Conservation (phyloP, 2,113 vertebrate species). For the Machaerirhynchus nigripectus region DNA sequence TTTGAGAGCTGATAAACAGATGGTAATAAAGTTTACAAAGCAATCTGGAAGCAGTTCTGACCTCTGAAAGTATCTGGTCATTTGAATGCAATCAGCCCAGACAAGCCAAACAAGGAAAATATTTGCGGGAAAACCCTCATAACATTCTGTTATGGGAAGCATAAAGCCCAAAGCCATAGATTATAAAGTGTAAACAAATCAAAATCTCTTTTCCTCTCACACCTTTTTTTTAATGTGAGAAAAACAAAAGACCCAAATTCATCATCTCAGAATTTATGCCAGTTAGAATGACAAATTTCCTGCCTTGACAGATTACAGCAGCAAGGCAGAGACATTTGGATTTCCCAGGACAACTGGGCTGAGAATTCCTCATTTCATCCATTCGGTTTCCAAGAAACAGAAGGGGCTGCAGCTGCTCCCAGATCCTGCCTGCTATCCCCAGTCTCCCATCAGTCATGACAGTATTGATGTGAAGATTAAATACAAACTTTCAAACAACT, state of each 20-base stretch:
- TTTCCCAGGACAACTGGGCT: conserved; percentile 28
- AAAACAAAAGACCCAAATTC: background rate
- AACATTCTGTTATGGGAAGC: background rate
- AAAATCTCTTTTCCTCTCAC: background rate
- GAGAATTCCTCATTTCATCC: conserved; percentile 12
- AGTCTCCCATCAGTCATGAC: background rate
- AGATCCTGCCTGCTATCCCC: background rate
- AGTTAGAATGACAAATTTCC: background rate
- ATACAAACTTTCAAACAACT: conserved; percentile 29
- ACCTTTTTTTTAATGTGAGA: background rate
- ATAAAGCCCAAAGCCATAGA: background rate
- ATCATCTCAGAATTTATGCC: background rate
- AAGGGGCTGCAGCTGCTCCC: conserved; percentile 38
- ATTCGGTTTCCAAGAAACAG: conserved; percentile 49
- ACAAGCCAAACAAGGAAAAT: background rate
- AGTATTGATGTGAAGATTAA: background rate
- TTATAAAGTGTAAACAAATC: background rate
- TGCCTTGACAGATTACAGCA: conserved; percentile 33
- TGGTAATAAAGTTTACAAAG: background rate
- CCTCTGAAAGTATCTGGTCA: background rate
- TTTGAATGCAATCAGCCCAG: background rate
- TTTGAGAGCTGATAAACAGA: background rate
- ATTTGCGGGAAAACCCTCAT: background rate
- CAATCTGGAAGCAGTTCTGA: background rate
- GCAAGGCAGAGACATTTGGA: conserved; percentile 7